phyloP scores from a whole-genome alignment of 2,888 invertebrate species.

The Lasioglossum morio region DNA sequence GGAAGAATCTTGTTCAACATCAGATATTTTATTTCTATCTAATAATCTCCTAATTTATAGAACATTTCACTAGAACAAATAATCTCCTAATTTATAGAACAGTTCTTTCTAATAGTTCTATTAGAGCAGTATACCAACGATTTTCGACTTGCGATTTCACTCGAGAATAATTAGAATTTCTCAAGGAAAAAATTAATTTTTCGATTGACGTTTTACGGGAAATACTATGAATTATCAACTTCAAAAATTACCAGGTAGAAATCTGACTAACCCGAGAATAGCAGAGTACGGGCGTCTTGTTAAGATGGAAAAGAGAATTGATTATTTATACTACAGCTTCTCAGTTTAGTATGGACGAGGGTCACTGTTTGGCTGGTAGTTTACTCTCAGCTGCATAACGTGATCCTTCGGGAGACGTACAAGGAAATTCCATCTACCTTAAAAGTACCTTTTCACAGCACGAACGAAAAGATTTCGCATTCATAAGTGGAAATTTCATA shows the following conservation, averaged over 20 bases:
- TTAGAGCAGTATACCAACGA: no score
- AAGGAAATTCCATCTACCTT: slow-evolving; percentile 5
- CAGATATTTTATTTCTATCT: no score
- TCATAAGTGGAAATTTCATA: neutral
- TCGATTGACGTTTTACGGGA: no score
- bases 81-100: no score
- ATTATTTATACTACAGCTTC: neutral
- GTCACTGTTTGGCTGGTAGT: slow-evolving; percentile 9
- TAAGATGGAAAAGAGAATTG: neutral
- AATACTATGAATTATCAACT: no score
- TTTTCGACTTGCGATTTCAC: no score
- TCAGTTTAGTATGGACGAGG: neutral
- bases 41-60: no score
- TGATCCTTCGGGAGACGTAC: neutral
- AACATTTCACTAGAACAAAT: no score
- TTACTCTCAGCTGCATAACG: neutral
- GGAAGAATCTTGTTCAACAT: no score
- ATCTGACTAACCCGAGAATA: neutral
- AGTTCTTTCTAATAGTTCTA: no score
- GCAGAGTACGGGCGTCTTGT: neutral
- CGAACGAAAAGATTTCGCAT: neutral
- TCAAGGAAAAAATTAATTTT: no score
- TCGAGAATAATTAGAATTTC: no score
- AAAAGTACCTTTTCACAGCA: neutral
- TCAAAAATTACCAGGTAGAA: neutral